A percentile compares a stretch with the other conserved stretches of the same genome.
phyloP scores from a whole-genome alignment of 2,113 vertebrate species.

The Takifugu bimaculatus region DNA sequence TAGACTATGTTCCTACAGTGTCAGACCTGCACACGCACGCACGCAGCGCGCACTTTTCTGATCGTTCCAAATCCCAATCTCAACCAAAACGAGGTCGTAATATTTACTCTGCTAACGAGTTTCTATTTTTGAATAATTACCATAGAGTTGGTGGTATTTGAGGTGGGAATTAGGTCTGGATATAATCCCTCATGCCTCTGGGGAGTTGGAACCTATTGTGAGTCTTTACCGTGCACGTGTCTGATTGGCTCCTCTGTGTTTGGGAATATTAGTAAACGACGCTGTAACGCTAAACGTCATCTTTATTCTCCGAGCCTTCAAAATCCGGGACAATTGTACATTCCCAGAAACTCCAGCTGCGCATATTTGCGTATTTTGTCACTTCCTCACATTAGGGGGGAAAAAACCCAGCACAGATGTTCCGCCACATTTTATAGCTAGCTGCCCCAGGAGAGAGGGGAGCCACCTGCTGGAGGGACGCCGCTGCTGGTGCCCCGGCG shows the following conservation, averaged over 20 bases:
- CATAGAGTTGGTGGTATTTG: slow-evolving; percentile 53
- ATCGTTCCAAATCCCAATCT: slow-evolving; percentile 56
- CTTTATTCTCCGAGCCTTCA: slow-evolving; percentile 19
- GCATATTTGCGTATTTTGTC: slow-evolving; percentile 32
- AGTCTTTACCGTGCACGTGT: slow-evolving; percentile 4
- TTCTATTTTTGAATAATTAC: slow-evolving; percentile 76
- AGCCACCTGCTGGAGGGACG: slow-evolving; percentile 62
- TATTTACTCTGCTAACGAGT: slow-evolving; percentile 75
- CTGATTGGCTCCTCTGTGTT: slow-evolving; percentile 19
- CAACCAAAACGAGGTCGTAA: slow-evolving; percentile 66
- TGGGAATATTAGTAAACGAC: background rate
- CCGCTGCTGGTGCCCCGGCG: slow-evolving; percentile 17
- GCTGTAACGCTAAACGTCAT: background rate
- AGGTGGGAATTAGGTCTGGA: slow-evolving; percentile 59
- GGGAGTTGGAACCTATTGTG: slow-evolving; percentile 25
- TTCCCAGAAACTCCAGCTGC: slow-evolving; percentile 51
- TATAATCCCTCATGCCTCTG: slow-evolving; percentile 47
- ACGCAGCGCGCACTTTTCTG: slow-evolving; percentile 1
- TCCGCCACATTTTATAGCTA: slow-evolving; percentile 47
- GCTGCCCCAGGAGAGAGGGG: slow-evolving; percentile 51
- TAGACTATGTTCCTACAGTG: too few species aligned
- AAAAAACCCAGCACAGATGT: slow-evolving; percentile 41
- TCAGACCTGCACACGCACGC: too few species aligned
- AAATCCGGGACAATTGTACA: slow-evolving; percentile 10
- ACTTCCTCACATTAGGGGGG: slow-evolving; percentile 27